Base-by-base conservation (phyloP, 1,140 invertebrate species). In the Steinernema khuongi region DNA sequence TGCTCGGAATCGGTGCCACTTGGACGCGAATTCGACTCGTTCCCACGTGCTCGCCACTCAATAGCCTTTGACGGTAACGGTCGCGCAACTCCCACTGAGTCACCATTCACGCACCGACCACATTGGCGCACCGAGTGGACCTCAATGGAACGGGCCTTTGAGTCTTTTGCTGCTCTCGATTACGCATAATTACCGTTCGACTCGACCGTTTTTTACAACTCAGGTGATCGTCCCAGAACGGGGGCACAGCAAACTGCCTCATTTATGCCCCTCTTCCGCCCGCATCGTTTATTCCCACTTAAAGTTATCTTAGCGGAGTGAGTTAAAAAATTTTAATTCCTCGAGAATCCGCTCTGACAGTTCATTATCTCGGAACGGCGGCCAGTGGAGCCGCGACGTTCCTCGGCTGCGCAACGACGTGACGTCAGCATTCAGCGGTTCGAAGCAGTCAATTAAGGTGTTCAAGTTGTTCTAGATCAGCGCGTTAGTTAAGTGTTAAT, bases 201-300 rank as follows among this genome's bases (percentile, higher is more conserved):
- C 26, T 60, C 50, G 19, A 60, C 19, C 50, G 50, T 60, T 60
- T 60, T 60, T 60, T 60, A 60, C 50, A 60, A 60, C 50, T 60
- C n/a, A 7, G 36, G 36, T n/a, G 7, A 41, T 41, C 36, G n/a
- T 41, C n/a, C 36, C 36, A n/a, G 7, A 11, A 11, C n/a, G 7
- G 36, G 7, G 36, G n/a, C n/a, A 11, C n/a, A 41, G n/a, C 7
- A 41, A 41, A 41, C n/a, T 41, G 7, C n/a, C n/a, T n/a, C 36
- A n/a, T n/a, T 41, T 41, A 41, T 11, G 7, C n/a, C 36, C 36
- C 36, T n/a, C n/a, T 41, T 41, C n/a, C n/a, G 7, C 36, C 7
- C 7, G 7, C 7, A 41, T 41, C 36, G 36, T 41, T n/a, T n/a
- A n/a, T n/a, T n/a, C n/a, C n/a, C n/a, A n/a, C n/a, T n/a, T n/a